Base-by-base conservation (phyloP, 2,888 invertebrate genomes). In the Brachypterus glaber region DNA sequence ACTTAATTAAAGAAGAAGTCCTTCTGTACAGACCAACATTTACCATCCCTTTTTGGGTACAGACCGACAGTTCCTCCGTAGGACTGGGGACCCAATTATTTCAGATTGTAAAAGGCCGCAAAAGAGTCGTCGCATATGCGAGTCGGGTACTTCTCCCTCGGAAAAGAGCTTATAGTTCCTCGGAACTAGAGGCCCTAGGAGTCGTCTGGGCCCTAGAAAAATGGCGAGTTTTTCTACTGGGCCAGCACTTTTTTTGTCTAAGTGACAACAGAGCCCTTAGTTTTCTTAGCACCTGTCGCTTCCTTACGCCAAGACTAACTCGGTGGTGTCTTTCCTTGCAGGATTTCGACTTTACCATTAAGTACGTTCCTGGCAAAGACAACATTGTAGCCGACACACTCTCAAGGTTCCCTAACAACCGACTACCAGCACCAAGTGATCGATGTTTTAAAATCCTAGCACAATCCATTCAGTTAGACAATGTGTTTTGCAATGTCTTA, bases 331-430 rank as follows among this genome's bases (percentile, higher is more conserved):
- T 51, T 0, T 40, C 40, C 8, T 29, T 56, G 4, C 51, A 54
- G 16, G 50, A 53, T 33, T 58, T 48, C 37, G 30, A 43, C 30
- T 54, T 50, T 31, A 21, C 9, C 0, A 18, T 56, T 1, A 36
- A 38, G 12, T 41, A 57, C 37, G 45, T 51, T 37, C 39, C 30
- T 4, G 56, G 54, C 0, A 24, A 9, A 1, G 50, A 56, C 1
- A 58, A 57, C 38, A 21, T 51, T 1, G 46, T 50, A 2, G 54
- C 52, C 0, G 54, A 59, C 40, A 43, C 49, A 13, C 39, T 58
- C 5, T 54, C 54, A 3, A 27, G 59, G 1, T 49, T 48, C 37
- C 39, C 40, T n/a, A n/a, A n/a, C n/a, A n/a, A n/a, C n/a, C n/a
- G n/a, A n/a, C n/a, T n/a, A n/a, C n/a, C n/a, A n/a, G n/a, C n/a